Evolutionary conservation across 2,888 invertebrate genomes (phyloP).

Genomic region (Coenonympha arcania): DNA sequence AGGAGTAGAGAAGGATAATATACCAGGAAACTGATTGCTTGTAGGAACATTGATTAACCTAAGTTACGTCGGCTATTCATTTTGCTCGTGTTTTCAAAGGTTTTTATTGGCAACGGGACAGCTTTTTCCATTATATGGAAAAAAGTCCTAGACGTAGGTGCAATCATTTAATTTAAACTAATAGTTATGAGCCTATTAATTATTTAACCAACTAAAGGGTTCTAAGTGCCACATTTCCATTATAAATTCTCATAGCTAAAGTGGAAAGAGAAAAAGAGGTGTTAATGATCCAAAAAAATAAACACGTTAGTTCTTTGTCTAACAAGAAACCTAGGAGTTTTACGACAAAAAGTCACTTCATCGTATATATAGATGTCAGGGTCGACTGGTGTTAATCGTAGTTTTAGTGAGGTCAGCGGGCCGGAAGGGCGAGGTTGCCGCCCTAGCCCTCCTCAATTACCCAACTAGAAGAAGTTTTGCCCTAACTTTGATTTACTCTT

Average conservation of each 20-base stretch:
- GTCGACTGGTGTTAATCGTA: conserved; percentile 18
- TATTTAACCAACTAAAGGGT: no score
- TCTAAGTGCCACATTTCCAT: no score
- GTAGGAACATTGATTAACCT: conserved; percentile 9
- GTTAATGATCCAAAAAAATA: no score
- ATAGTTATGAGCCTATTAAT: no score
- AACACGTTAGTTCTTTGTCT: no score
- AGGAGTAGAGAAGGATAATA: neutral
- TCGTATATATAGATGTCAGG: neutral
- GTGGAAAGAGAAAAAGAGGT: no score
- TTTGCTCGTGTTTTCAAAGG: conserved; percentile 1
- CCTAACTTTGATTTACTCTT: conserved; percentile 5
- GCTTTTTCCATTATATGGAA: neutral
- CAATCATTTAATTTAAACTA: no score
- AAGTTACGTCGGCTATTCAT: conserved; percentile 5
- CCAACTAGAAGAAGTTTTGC: conserved; percentile 23
- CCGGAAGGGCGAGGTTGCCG: conserved; percentile 51
- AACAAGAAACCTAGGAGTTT: neutral
- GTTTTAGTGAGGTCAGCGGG: conserved; percentile 51
- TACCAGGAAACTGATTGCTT: conserved; percentile 6
- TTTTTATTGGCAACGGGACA: neutral
- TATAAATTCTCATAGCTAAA: no score
- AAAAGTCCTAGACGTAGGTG: neutral
- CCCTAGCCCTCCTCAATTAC: conserved; percentile 24
- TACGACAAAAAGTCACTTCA: neutral